Evolutionary conservation across 2,797 vertebrate genomes (phyloP).

Genomic region (Esox masquinongy): DNA sequence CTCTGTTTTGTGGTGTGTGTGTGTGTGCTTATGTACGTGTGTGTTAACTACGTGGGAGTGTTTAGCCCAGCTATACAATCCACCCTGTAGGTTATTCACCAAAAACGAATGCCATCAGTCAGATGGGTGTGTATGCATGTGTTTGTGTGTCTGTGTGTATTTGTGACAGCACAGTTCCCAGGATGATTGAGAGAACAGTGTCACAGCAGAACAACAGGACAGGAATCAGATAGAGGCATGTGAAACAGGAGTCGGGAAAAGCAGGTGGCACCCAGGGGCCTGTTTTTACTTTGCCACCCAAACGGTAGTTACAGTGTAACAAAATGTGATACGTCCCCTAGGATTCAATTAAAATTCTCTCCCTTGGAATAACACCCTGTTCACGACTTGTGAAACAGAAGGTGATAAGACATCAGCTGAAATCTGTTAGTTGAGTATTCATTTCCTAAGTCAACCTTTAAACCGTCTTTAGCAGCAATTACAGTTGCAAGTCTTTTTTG

Average conservation of each 20-base stretch:
- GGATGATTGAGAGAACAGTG: slow-evolving; percentile 35
- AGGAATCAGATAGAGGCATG: slow-evolving; percentile 50
- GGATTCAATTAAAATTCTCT: too few relatives aligned
- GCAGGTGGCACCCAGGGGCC: slow-evolving; percentile 16
- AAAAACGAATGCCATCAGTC: background rate
- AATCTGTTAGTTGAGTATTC: too few relatives aligned
- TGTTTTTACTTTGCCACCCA: background rate
- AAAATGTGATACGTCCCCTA: background rate
- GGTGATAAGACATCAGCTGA: too few relatives aligned
- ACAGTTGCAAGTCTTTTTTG: too few relatives aligned
- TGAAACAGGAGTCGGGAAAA: background rate
- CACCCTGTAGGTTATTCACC: background rate
- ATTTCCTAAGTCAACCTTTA: too few relatives aligned
- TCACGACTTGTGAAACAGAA: too few relatives aligned
- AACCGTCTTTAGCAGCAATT: too few relatives aligned
- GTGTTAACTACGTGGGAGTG: slow-evolving; percentile 3
- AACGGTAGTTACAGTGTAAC: background rate
- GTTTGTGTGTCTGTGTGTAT: background rate
- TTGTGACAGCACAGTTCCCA: slow-evolving; percentile 27
- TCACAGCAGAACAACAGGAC: slow-evolving; percentile 28
- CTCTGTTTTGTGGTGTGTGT: slow-evolving; percentile 7
- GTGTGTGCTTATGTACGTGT: background rate
- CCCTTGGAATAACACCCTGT: too few relatives aligned
- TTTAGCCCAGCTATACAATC: background rate
- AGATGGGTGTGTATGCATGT: background rate